Conservation (phyloP, 2,113 vertebrate genomes). For the Nycticryphes semicollaris region DNA sequence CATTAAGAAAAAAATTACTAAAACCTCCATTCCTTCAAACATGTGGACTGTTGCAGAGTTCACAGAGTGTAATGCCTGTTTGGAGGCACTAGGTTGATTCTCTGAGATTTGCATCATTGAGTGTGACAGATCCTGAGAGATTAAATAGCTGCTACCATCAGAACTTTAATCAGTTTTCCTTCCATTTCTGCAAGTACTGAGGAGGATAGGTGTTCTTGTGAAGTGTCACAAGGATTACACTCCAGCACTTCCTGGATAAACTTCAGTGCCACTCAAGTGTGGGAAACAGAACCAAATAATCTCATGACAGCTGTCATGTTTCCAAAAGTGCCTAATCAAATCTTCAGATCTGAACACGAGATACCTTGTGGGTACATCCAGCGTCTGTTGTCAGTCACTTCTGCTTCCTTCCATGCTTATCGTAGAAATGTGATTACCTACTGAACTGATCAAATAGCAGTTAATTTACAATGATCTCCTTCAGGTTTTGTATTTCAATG, state of each 20-base stretch:
- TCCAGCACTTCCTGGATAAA: neutral
- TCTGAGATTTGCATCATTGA: neutral
- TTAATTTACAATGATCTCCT: neutral
- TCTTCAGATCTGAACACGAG: neutral
- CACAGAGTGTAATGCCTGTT: neutral
- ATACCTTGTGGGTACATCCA: neutral
- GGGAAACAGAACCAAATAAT: neutral
- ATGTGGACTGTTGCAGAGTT: neutral
- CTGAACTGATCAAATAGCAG: neutral
- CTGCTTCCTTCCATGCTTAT: neutral
- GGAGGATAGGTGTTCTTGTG: neutral
- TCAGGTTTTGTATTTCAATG: neutral
- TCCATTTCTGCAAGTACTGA: neutral
- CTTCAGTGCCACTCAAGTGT: neutral
- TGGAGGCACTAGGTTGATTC: neutral
- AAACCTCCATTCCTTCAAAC: neutral
- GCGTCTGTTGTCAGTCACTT: neutral
- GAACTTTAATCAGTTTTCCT: slow-evolving; percentile 23
- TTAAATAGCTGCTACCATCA: slow-evolving; percentile 21
- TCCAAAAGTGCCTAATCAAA: neutral
- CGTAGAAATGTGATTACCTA: neutral
- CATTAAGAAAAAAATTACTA: neutral
- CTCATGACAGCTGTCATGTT: neutral
- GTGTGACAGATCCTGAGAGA: neutral
- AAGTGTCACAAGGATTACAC: neutral